phyloP scores from a whole-genome alignment of 2,888 invertebrate genomes.

The Epirrhoe alternata region DNA sequence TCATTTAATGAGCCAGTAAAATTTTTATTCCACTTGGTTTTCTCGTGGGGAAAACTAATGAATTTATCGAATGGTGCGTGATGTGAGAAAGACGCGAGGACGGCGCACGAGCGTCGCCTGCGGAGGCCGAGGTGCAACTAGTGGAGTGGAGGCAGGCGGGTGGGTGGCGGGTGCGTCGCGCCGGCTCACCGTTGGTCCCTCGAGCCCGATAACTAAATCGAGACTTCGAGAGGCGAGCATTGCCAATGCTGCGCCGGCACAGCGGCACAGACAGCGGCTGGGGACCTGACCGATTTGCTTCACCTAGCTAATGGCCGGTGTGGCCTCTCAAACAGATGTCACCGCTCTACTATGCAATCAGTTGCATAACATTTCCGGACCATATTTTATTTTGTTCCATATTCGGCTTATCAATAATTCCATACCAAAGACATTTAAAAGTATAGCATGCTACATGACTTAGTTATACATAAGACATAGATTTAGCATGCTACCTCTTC shows the following conservation, averaged over 20 bases:
- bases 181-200: slow-evolving; percentile 54
- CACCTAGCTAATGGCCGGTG: slow-evolving; percentile 44
- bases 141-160: slow-evolving; percentile 13
- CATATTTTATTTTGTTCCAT: slow-evolving; percentile 18
- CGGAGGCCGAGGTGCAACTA: slow-evolving; percentile 36
- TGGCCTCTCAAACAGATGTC: slow-evolving; percentile 49
- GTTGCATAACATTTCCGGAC: slow-evolving; percentile 49
- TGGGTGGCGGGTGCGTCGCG: slow-evolving; percentile 13
- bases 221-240: not conserved
- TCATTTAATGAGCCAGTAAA: slow-evolving; percentile 52
- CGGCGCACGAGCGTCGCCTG: slow-evolving; percentile 29
- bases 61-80: slow-evolving; percentile 56
- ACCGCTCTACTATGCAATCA: slow-evolving; percentile 46
- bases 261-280: slow-evolving; percentile 27
- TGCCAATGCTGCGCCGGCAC: slow-evolving; percentile 52
- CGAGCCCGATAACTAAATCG: slow-evolving; percentile 40
- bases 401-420: slow-evolving; percentile 1
- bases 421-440: too few species aligned
- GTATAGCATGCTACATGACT: too few species aligned
- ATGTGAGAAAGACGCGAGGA: slow-evolving; percentile 22
- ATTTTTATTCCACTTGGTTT: slow-evolving; percentile 76
- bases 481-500: too few species aligned
- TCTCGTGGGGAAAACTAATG: slow-evolving; percentile 75
- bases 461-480: too few species aligned
- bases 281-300: slow-evolving; percentile 68